Evolutionary conservation across 92 coral and sea anemone genomes (phyloP), one percentile per base, ranked within the genome.

Genomic region (Meandrina meandrites): DNA sequence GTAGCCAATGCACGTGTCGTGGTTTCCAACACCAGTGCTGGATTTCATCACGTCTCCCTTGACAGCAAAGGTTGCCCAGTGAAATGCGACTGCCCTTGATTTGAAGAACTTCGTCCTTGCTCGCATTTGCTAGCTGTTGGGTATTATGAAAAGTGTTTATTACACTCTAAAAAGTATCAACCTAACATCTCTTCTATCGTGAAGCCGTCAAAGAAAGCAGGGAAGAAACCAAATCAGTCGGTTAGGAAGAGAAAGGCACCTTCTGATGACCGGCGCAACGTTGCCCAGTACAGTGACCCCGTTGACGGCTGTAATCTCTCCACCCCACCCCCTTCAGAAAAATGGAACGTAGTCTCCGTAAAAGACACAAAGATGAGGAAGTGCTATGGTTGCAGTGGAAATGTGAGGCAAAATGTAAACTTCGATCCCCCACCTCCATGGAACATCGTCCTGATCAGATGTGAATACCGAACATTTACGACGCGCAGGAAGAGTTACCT

Each of bases 351-450:
- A 27, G 78, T 85, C 4, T 85, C 86, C 18, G 90, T 90, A 1
- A 76, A 78, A n/a, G 71, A 86, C 69, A 90, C 90, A 3, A 86
- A 73, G 50, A 86, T 86, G 92, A 54, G 34, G 14, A 86, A 80
- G 66, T 90, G 92, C 67, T 90, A 90, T 54, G 92, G 92, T n/a
- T 90, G 92, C 58, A 89, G 90, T 21, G 90, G 88, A 37, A 78
- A 57, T 36, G 91, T 68, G 24, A 57, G 64, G 64, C 64, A 57
- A 19, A 57, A 57, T 1, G n/a, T 57, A 1, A 17, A 17, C 24
- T 57, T 57, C n/a, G n/a, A 68, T 21, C 91, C 90, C 8, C 88
- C 88, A 19, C 47, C 91, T 19, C 91, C 89, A 15, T 91, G 89
- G 86, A 69, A 87, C 51, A 83, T 91, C 21, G 93, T 91, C n/a